Conservation (phyloP, 2,888 invertebrate genomes). For the Platyscelio sp. region DNA sequence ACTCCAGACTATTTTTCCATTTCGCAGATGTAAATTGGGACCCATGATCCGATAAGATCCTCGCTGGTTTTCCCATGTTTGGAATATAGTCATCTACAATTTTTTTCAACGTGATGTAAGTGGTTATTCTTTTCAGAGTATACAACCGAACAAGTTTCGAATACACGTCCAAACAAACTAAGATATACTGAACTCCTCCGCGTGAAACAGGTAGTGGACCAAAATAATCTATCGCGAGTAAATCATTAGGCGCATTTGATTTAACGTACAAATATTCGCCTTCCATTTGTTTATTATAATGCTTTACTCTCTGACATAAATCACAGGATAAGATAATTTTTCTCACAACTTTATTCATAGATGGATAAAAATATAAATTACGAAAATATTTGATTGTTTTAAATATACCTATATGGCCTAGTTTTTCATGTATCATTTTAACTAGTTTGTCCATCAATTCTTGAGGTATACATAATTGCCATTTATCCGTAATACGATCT, state of each 20-base stretch:
- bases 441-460: background rate
- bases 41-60: background rate
- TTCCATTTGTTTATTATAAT: background rate
- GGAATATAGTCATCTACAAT: background rate
- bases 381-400: background rate
- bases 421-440: background rate
- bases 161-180: background rate
- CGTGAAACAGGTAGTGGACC: background rate
- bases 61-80: background rate
- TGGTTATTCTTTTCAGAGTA: conserved; percentile 2
- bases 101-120: background rate
- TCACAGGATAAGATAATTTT: background rate
- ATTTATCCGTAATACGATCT: background rate
- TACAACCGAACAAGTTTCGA: conserved; percentile 23
- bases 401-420: background rate
- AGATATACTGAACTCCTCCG: background rate
- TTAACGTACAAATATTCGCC: background rate
- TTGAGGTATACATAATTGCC: background rate
- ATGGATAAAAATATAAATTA: background rate
- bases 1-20: background rate
- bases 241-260: background rate
- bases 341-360: background rate
- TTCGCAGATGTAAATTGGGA: background rate
- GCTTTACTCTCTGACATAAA: background rate
- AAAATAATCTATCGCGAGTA: background rate